phyloP scores from a whole-genome alignment of 2,113 vertebrate genomes.

The Podarcis muralis region DNA sequence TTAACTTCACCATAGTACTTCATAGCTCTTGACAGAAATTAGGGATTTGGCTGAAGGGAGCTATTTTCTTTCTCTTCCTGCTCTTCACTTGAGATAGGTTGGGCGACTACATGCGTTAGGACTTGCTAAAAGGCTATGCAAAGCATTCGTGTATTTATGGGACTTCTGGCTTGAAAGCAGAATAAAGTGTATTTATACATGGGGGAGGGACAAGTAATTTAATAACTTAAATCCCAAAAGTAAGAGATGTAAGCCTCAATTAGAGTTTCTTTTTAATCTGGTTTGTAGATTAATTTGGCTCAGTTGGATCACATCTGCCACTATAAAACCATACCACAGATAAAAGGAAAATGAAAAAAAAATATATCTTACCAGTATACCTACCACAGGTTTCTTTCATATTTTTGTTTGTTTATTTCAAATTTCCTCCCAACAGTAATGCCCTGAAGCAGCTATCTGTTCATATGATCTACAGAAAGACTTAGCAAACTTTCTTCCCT shows the following conservation, averaged over 20 bases:
- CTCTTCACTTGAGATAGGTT: neutral
- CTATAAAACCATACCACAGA: constrained; percentile 29
- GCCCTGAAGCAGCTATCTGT: neutral
- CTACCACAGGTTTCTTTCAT: constrained; percentile 26
- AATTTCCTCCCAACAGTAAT: constrained; percentile 29
- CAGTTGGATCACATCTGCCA: constrained; percentile 43
- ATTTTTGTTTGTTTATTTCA: constrained; percentile 39
- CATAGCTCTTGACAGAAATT: constrained; percentile 46
- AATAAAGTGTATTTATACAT: neutral
- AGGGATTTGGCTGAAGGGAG: constrained; percentile 1
- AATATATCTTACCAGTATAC: neutral
- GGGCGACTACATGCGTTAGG: neutral
- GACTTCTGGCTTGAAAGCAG: constrained; percentile 27
- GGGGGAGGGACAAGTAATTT: constrained; percentile 14
- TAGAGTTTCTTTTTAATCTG: constrained; percentile 59
- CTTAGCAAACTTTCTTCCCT: neutral
- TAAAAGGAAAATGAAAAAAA: constrained; percentile 25
- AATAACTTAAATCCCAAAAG: constrained; percentile 25
- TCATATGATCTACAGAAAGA: constrained; percentile 22
- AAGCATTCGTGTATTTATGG: neutral
- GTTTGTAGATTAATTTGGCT: constrained; percentile 64
- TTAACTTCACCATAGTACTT: constrained; percentile 64
- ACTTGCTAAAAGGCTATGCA: constrained; percentile 29
- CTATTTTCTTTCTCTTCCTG: neutral
- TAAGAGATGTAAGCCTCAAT: constrained; percentile 38